phyloP scores from a whole-genome alignment of 2,113 vertebrate genomes.

The Falco punctatus region DNA sequence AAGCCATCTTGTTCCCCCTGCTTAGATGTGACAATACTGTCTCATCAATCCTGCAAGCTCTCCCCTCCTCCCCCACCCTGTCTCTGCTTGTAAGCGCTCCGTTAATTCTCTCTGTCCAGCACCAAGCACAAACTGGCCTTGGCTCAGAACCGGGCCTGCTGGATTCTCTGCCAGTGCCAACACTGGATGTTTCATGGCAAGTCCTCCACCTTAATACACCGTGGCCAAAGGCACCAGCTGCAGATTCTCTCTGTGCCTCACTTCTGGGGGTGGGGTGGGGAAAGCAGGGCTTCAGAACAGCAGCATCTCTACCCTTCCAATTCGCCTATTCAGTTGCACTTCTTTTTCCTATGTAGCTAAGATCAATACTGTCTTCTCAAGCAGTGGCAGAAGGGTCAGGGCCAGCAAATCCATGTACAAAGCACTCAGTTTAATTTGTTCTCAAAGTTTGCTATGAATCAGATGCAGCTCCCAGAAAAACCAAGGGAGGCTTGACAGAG shows the following conservation, averaged over 20 bases:
- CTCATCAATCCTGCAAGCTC: not conserved
- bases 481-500: not conserved
- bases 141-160: not conserved
- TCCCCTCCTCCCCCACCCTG: not conserved
- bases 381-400: not conserved
- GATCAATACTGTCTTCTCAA: not conserved
- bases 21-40: not conserved
- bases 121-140: not conserved
- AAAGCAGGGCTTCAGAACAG: not conserved
- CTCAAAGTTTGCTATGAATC: conserved; percentile 4
- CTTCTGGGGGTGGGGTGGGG: not conserved
- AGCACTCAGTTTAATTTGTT: conserved; percentile 25
- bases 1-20: not conserved
- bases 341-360: not conserved
- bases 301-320: not conserved
- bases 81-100: not conserved
- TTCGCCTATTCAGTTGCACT: not conserved
- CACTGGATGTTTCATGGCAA: not conserved
- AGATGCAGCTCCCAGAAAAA: conserved; percentile 18
- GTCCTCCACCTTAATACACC: not conserved
- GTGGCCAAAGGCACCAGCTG: conserved; percentile 7
- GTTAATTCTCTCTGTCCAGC: not conserved
- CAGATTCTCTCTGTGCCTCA: not conserved
- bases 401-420: conserved; percentile 16
- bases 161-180: not conserved